Base-by-base conservation (phyloP, 2,888 invertebrate species). In the Dioctria rufipes region DNA sequence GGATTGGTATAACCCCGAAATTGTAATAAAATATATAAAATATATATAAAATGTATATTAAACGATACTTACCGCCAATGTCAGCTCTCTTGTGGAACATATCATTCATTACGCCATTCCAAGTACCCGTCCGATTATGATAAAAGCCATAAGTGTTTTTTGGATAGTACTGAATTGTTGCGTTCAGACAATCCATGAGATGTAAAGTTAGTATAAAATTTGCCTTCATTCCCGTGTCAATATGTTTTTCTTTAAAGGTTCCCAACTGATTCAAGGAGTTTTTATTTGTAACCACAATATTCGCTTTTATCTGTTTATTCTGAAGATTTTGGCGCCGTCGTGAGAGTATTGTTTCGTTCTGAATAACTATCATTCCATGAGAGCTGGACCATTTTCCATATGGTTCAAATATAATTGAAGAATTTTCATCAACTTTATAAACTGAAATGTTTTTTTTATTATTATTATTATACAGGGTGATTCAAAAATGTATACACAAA, bases 191-290 rank as follows among this genome's bases (percentile, higher is more conserved):
- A 85, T 92, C 91, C 2, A 91, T 84, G 65, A 92, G 85, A 85
- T 91, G 90, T 85, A 91, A 90, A 1, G 92, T 91, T 5, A 92
- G 89, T 5, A 91, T 90, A 85, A 91, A 92, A 86, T 92, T 92
- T 0, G 91, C 92, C 87, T 93, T 93, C 1, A 92, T 91, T 78
- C 92, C 91, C 11, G 92, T 92, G 85, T 93, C 93, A 8, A 90
- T 87, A 82, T 90, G 89, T 80, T 86, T 87, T 63, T 90, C 85
- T 78, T 86, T 85, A 83, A 88, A 90, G 85, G 90, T 90, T 65
- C 86, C 87, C 78, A 90, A 84, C 84, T 90, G 90, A 83, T 89
- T 86, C 37, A 88, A 80, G 3, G 90, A 87, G 66, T 89, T 86
- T 2, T 86, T 85, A 83, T 89, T 85, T 4, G 88, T 87, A 66